These are phyloP conservation scores for Sphaerophoria rueppellii DNA, from an alignment of 2,888 invertebrate genomes.

Conservation along the genomic window DNA sequence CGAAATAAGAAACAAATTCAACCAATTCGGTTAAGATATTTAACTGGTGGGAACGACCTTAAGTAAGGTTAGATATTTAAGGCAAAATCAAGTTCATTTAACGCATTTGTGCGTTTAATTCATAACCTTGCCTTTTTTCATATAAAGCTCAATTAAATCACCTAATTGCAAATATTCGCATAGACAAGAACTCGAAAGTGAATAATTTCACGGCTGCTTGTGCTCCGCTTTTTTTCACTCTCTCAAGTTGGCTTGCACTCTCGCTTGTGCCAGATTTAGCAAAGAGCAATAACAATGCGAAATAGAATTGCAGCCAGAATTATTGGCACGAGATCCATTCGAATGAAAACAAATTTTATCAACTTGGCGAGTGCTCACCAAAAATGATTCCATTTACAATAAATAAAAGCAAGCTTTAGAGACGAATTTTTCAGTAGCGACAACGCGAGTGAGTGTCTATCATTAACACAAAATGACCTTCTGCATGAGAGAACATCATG, in stretches of 20 bases:
- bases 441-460: background rate
- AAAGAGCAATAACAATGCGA: background rate
- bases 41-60: too few species aligned
- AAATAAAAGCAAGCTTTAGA: background rate
- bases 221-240: background rate
- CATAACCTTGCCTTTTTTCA: background rate
- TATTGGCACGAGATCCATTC: constrained; percentile 60
- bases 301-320: constrained; percentile 21
- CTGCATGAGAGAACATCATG: background rate
- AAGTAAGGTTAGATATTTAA: too few species aligned
- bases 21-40: too few species aligned
- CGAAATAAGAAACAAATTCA: too few species aligned
- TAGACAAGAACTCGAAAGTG: constrained; percentile 53
- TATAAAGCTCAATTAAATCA: constrained; percentile 57
- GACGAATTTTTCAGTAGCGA: background rate
- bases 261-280: constrained; percentile 26
- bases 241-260: constrained; percentile 30
- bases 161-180: constrained; percentile 62
- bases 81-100: background rate
- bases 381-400: constrained; percentile 39
- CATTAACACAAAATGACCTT: constrained; percentile 34
- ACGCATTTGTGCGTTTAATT: background rate
- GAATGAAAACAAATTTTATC: constrained; percentile 64
- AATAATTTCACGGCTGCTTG: constrained; percentile 61
- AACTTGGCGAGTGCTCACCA: constrained; percentile 54